Percentiles rank a stretch among this genome's conserved stretches.
Evolutionary conservation across 2,888 invertebrate species (phyloP).

Genomic region (Drosophila emarginata): DNA sequence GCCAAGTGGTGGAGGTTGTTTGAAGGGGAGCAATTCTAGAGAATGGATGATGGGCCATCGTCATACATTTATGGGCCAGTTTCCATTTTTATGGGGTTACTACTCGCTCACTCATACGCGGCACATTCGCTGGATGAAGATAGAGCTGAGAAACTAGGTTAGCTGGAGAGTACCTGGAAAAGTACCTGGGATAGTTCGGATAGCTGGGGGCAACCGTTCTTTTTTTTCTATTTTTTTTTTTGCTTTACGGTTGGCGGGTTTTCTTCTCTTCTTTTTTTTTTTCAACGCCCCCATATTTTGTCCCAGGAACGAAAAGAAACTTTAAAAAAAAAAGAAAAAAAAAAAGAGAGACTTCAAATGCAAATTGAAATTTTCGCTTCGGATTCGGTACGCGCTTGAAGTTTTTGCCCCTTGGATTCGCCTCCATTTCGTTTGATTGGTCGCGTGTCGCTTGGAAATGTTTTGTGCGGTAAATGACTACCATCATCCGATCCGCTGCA

Average conservation of each 20-base stretch:
- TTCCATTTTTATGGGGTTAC: slow-evolving; percentile 3
- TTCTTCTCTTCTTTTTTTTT: background rate
- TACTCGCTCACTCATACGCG: background rate
- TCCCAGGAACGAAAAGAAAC: background rate
- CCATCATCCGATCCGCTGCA: slow-evolving; percentile 47
- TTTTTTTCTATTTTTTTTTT: background rate
- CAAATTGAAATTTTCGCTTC: background rate
- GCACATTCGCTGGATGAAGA: no score
- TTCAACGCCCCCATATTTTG: background rate
- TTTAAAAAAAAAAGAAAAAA: background rate
- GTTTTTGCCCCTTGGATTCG: background rate
- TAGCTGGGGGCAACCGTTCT: background rate
- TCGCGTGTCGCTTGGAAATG: slow-evolving; percentile 47
- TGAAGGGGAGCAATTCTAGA: background rate
- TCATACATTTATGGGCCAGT: slow-evolving; percentile 8
- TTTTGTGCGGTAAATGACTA: slow-evolving; percentile 14
- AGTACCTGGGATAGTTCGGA: background rate
- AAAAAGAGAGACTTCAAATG: no score
- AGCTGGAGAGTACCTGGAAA: background rate
- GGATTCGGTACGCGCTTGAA: slow-evolving; percentile 19
- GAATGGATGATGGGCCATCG: background rate
- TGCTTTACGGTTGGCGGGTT: background rate
- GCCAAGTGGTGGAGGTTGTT: background rate
- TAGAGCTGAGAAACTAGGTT: background rate
- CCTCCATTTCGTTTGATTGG: slow-evolving; percentile 1